Evolutionary conservation across 2,797 vertebrate genomes (phyloP).

Genomic region (Vespertilio murinus): DNA sequence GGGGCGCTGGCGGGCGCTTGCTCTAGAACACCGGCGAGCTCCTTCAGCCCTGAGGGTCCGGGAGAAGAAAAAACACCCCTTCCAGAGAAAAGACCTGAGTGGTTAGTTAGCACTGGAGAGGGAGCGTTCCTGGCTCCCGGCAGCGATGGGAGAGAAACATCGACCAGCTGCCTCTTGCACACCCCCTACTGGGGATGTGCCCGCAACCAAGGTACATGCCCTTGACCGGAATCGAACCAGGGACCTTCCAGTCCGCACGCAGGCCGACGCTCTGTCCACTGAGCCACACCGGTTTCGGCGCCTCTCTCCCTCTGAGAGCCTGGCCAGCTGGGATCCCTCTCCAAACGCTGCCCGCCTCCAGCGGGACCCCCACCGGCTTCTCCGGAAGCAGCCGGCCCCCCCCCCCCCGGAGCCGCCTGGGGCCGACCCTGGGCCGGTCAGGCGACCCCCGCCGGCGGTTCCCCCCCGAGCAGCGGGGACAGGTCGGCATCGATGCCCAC

Average conservation of each 20-base stretch:
- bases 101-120: neutral
- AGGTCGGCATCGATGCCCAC: conserved; percentile 77
- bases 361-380: neutral
- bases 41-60: neutral
- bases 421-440: fast-evolving
- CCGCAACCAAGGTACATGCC: no score
- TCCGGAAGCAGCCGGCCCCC: neutral
- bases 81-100: neutral
- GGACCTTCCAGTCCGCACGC: no score
- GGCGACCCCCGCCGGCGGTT: neutral
- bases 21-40: neutral
- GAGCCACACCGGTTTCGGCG: no score
- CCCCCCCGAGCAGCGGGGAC: conserved; percentile 53
- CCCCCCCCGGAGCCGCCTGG: neutral
- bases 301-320: neutral
- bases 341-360: neutral
- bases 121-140: no score
- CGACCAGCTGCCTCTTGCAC: no score
- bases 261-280: no score
- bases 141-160: neutral
- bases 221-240: no score
- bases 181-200: no score
- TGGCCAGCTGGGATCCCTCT: neutral
- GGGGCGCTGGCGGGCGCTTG: neutral
- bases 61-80: neutral